Percentiles rank a stretch among this genome's conserved stretches.
These are phyloP conservation scores for Galeopsomyia nigrocyanea DNA, from an alignment of 2,888 invertebrate genomes.

Conservation along the genomic window DNA sequence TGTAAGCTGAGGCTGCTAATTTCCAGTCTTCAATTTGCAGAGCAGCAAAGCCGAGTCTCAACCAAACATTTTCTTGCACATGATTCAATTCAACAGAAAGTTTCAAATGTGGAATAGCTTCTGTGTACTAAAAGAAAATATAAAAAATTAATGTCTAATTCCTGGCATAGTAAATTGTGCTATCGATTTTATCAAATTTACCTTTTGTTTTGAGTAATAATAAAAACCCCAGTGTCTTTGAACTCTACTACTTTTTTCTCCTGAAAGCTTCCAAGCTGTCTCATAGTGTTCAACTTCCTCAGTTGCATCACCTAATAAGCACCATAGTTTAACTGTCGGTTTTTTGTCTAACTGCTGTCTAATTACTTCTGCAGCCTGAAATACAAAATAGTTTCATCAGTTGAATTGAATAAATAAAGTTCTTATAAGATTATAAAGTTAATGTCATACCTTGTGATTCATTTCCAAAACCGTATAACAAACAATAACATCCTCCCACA, in stretches of 20 bases:
- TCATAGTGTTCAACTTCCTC: slow-evolving; percentile 85
- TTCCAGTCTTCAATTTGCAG: slow-evolving; percentile 85
- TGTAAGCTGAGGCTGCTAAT: slow-evolving; percentile 85
- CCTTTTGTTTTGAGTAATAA: slow-evolving; percentile 78
- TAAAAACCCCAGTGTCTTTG: slow-evolving; percentile 91
- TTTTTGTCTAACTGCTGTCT: slow-evolving; percentile 82
- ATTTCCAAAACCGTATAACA: slow-evolving; percentile 90
- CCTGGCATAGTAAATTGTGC: neutral
- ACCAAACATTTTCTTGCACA: slow-evolving; percentile 89
- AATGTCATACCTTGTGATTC: slow-evolving; percentile 79
- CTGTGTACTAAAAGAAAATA: slow-evolving; percentile 74
- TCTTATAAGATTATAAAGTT: slow-evolving; percentile 5
- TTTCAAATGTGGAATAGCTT: slow-evolving; percentile 86
- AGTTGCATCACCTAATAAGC: slow-evolving; percentile 90
- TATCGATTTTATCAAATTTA: slow-evolving; percentile 50
- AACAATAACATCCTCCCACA: slow-evolving; percentile 94
- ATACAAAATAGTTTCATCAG: slow-evolving; percentile 13
- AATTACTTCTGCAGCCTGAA: slow-evolving; percentile 86
- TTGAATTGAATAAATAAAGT: neutral
- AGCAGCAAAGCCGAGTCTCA: slow-evolving; percentile 88
- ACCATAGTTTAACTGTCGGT: slow-evolving; percentile 89
- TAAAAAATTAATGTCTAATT: slow-evolving; percentile 12
- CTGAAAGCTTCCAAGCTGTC: slow-evolving; percentile 92
- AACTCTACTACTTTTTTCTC: slow-evolving; percentile 84
- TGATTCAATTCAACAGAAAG: slow-evolving; percentile 88